Conservation (phyloP, 2,888 invertebrate species). For the Clivina fossor region DNA sequence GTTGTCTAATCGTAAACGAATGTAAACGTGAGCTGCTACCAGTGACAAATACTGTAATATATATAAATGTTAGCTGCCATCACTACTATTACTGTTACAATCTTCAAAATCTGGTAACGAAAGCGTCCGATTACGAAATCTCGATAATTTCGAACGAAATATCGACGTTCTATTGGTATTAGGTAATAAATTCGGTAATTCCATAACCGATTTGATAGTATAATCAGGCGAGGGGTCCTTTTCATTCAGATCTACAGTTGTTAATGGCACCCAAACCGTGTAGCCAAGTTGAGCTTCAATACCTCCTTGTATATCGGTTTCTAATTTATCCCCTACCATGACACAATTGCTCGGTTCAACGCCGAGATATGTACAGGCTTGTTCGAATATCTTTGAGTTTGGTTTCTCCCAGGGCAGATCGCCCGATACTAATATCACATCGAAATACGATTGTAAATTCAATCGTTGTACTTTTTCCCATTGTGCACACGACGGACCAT, state of each 20-base stretch:
- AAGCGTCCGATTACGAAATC: conserved; percentile 36
- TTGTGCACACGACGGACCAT: conserved; percentile 83
- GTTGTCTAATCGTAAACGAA: too few relatives aligned
- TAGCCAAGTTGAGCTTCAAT: conserved; percentile 74
- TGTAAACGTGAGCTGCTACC: too few relatives aligned
- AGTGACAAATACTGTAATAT: neutral
- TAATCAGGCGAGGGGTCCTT: conserved; percentile 63
- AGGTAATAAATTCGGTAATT: conserved; percentile 63
- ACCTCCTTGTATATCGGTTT: conserved; percentile 86
- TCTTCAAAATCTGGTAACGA: conserved; percentile 50
- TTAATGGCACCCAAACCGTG: conserved; percentile 78
- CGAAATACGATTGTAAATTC: conserved; percentile 71
- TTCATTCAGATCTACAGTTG: conserved; percentile 49
- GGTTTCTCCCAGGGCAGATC: conserved; percentile 88
- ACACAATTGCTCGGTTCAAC: conserved; percentile 75
- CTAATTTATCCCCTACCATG: conserved; percentile 87
- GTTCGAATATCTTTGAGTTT: conserved; percentile 76
- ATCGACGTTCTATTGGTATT: conserved; percentile 51
- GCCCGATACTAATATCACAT: conserved; percentile 78
- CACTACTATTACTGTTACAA: conserved; percentile 54
- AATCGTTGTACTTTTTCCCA: conserved; percentile 84
- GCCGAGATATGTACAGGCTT: conserved; percentile 74
- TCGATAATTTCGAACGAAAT: conserved; percentile 38
- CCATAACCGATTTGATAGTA: conserved; percentile 65
- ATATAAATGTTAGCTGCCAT: conserved; percentile 54